Evolutionary conservation across 2,888 invertebrate species (phyloP), one percentile per base, ranked within the genome.

Genomic region (Megastigmus dorsalis): DNA sequence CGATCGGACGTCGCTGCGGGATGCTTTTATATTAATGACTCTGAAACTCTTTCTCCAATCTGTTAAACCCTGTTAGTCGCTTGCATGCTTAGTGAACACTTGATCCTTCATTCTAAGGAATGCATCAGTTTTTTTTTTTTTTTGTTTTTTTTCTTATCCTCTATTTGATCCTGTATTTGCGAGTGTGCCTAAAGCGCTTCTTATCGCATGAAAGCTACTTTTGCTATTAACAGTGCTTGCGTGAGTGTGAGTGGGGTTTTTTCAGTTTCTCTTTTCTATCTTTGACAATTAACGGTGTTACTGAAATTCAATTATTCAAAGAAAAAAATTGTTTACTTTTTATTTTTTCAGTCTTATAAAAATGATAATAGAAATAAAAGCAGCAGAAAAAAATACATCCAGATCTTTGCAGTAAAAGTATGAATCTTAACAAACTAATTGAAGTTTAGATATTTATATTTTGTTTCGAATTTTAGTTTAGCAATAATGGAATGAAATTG

Each of bases 1-100:
- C 83, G 81, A 84, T 85, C 85, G 86, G 82, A 79, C 79, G 80
- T 77, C 78, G 79, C 79, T 84, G 83, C 83, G 82, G 84, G 82
- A 83, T 81, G 79, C 76, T 77, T 77, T 50, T 59, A 13, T 20
- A 15, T 59, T 20, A 43, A 13, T 48, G 10, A 57, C 26, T 65
- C 9, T 67, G 15, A 43, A 41, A 18, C 55, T 60, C 50, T 54
- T 57, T n/a, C 36, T 50, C 13, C 15, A 28, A 1, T 33, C 41
- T 50, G n/a, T 18, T 7, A 15, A 23, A 50, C 68, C 62, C 69
- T 81, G 79, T 79, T 80, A 79, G 79, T 77, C 81, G 80, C 80
- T 82, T 80, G 85, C 85, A 85, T 84, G 85, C 20, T 26, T 41
- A 54, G 30, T 69, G 18, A 45, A n/a, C n/a, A n/a, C n/a, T n/a